Base-by-base conservation (phyloP, 2,113 vertebrate species). In the Mormyrus iriodes region DNA sequence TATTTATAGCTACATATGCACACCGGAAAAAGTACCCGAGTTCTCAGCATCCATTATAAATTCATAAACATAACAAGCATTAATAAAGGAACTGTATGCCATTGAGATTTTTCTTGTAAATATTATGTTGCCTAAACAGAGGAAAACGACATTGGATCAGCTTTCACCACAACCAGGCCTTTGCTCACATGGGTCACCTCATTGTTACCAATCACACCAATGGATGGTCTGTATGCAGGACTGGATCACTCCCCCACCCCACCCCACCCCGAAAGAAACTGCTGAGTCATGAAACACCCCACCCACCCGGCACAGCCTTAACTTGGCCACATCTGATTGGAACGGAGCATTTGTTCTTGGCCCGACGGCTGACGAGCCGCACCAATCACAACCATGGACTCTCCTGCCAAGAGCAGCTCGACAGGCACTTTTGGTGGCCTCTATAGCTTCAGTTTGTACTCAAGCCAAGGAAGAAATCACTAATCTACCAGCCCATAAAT, bases 311-410 rank as follows among this genome's bases (percentile, higher is more conserved):
- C 58, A 35, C 39, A 85, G 58, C 31, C 31, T 65, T 87, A 90
- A 90, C 89, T 42, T n/a, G 88, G 88, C 76, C 44, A 86, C 61
- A 84, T 51, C 88, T 89, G 88, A 91, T 35, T 55, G 49, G 90
- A 92, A 52, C 65, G 87, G 46, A 65, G 12, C 24, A 44, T 19
- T 31, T 76, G 27, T 79, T 35, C 48, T 52, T 1, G 8, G 84
- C 6, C 83, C 3, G 1, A 52, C 24, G 10, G 84, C 84, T 51
- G 84, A 86, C 84, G n/a, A n/a, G 48, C 46, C 5, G 0, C 13
- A 46, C 17, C 27, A 52, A 53, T 86, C 49, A 48, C 24, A 12
- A 84, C 0, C 15, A 12, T 9, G 1, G 82, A 84, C 21, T 24
- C 21, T 27, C 44, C 44, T 84, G 44, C 35, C 82, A n/a, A 44